These are phyloP conservation scores for Eremophila alpestris DNA, from an alignment of 2,797 vertebrate genomes.

Conservation along the genomic window DNA sequence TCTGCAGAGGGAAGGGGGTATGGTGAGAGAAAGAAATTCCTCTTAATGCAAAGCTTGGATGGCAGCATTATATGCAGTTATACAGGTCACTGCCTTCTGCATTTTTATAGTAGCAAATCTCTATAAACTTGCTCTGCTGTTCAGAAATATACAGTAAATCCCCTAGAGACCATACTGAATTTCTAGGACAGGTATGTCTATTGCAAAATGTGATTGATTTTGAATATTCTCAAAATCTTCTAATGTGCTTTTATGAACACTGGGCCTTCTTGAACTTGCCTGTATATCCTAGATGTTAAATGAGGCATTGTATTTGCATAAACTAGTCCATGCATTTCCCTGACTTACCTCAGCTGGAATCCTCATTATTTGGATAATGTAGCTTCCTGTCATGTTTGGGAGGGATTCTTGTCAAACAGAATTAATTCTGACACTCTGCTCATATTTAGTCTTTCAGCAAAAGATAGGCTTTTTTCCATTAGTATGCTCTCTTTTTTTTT, in stretches of 20 bases:
- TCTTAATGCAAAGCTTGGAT: slow-evolving; percentile 9
- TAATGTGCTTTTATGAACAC: slow-evolving; percentile 28
- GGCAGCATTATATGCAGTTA: slow-evolving; percentile 1
- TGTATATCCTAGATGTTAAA: slow-evolving; percentile 4
- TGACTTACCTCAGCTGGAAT: background rate
- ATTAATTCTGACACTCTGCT: slow-evolving; percentile 17
- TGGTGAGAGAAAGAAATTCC: background rate
- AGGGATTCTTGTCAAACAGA: slow-evolving; percentile 22
- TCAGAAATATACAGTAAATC: background rate
- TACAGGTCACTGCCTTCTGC: slow-evolving; percentile 16
- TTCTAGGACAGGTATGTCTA: slow-evolving; percentile 17
- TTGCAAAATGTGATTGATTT: slow-evolving; percentile 25
- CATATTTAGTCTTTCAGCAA: background rate
- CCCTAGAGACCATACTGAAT: background rate
- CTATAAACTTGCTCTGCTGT: slow-evolving; percentile 3
- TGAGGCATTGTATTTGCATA: slow-evolving; percentile 11
- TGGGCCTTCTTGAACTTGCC: slow-evolving; percentile 5
- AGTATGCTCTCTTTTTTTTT: background rate
- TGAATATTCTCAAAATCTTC: background rate
- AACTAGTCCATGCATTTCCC: background rate
- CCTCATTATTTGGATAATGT: slow-evolving; percentile 31
- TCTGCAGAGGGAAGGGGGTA: background rate
- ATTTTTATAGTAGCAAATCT: slow-evolving; percentile 34
- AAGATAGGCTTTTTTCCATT: background rate
- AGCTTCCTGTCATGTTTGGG: slow-evolving; percentile 25